phyloP scores from a whole-genome alignment of 2,888 invertebrate species.

The Marronus borbonicus region DNA sequence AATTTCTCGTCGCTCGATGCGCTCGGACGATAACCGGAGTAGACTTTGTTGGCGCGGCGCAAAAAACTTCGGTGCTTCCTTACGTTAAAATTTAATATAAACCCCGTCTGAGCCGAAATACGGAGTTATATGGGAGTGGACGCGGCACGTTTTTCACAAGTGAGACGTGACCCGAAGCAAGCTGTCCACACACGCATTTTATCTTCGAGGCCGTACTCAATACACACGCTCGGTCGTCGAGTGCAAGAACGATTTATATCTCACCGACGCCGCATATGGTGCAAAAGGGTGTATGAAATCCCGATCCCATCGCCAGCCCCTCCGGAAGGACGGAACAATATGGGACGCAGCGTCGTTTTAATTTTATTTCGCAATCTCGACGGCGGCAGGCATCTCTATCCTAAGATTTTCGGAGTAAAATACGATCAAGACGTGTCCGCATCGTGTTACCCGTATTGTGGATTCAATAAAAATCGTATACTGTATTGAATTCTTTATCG shows the following conservation, averaged over 20 bases:
- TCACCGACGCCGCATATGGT: slow-evolving; percentile 40
- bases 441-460: slow-evolving; percentile 23
- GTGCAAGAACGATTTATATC: slow-evolving; percentile 38
- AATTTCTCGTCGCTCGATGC: slow-evolving; percentile 18
- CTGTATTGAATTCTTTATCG: slow-evolving; percentile 24
- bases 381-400: slow-evolving; percentile 6
- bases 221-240: slow-evolving; percentile 4
- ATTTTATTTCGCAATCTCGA: slow-evolving; percentile 42
- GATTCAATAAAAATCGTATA: slow-evolving; percentile 26
- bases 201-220: slow-evolving; percentile 42
- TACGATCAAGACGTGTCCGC: slow-evolving; percentile 29
- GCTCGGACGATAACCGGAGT: slow-evolving; percentile 19
- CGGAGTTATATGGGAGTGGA: slow-evolving; percentile 1
- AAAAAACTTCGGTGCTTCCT: background rate
- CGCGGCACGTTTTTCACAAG: slow-evolving; percentile 27
- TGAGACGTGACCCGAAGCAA: slow-evolving; percentile 33
- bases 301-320: background rate
- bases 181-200: slow-evolving; percentile 39
- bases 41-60: background rate
- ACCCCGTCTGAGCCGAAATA: background rate
- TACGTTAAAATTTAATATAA: slow-evolving; percentile 37
- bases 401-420: slow-evolving; percentile 35
- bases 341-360: slow-evolving; percentile 18
- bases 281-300: slow-evolving; percentile 35
- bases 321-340: slow-evolving; percentile 26